Conservation (phyloP, 2,113 vertebrate species). For the Etheostoma cragini region DNA sequence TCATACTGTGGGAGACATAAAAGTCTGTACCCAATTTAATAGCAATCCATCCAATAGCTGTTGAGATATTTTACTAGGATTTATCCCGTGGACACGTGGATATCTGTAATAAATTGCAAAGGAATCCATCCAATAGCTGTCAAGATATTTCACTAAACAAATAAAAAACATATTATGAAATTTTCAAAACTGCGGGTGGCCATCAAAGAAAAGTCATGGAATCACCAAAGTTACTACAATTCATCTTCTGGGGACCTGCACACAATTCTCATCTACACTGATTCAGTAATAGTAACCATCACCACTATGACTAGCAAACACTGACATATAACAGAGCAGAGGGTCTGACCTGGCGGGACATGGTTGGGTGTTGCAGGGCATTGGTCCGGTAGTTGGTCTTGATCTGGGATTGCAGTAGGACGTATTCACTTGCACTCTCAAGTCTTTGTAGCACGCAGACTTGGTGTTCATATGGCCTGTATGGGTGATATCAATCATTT, state of each 20-base stretch:
- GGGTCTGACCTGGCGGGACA: conserved; percentile 88
- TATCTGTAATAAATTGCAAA: too few species aligned
- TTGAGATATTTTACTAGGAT: not conserved
- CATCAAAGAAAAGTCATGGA: not conserved
- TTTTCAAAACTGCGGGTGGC: not conserved
- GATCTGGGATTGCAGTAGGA: conserved; percentile 86
- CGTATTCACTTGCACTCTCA: conserved; percentile 84
- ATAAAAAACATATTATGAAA: too few species aligned
- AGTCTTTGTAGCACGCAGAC: conserved; percentile 87
- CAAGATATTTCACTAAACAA: not conserved
- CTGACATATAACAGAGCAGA: not conserved
- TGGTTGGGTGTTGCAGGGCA: conserved; percentile 86
- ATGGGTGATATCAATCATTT: conserved; percentile 1
- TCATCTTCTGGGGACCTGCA: not conserved
- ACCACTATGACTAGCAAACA: conserved; percentile 3
- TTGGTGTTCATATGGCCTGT: conserved; percentile 88
- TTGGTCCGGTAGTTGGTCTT: conserved; percentile 79
- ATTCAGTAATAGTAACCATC: not conserved
- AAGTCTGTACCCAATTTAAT: not conserved
- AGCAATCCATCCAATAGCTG: not conserved
- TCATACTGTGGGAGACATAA: not conserved
- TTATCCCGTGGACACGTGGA: not conserved
- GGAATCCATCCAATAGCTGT: not conserved
- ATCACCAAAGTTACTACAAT: not conserved
- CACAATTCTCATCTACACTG: too few species aligned